These are phyloP conservation scores for Phylloscopus trochilus DNA, from an alignment of 2,113 vertebrate genomes.

Conservation along the genomic window DNA sequence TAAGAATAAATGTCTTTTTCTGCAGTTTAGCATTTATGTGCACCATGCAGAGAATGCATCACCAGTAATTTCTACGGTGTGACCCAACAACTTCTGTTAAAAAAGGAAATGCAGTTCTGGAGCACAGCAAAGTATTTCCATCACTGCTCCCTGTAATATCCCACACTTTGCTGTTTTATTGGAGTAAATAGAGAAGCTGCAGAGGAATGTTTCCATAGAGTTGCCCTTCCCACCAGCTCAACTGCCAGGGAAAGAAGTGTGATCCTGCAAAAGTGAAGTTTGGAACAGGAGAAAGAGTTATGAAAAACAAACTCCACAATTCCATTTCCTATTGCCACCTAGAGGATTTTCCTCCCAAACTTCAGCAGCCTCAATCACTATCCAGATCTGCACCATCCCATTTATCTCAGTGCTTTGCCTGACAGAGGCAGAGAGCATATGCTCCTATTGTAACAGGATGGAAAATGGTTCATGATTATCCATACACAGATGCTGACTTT, in stretches of 20 bases:
- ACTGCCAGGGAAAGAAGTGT: not conserved
- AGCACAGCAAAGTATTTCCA: fast-evolving
- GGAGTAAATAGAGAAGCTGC: not conserved
- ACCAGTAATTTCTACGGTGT: not conserved
- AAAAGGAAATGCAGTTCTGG: not conserved
- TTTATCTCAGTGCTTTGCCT: not conserved
- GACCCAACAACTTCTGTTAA: not conserved
- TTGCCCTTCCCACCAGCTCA: not conserved
- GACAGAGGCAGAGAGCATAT: not conserved
- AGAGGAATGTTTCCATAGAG: not conserved
- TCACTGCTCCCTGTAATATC: not conserved
- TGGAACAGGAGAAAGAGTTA: not conserved
- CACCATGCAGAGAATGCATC: not conserved
- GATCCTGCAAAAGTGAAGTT: not conserved
- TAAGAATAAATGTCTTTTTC: not conserved
- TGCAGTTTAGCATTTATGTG: not conserved
- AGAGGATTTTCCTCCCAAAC: constrained; percentile 7
- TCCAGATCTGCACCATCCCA: not conserved
- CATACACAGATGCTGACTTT: constrained; percentile 36
- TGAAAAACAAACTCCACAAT: not conserved
- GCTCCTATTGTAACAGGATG: not conserved
- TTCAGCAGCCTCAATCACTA: not conserved
- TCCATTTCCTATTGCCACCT: constrained; percentile 44
- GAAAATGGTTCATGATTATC: constrained; percentile 33
- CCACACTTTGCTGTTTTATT: not conserved